These are phyloP conservation scores for Mercenaria mercenaria DNA, from an alignment of 1,140 invertebrate genomes.

Conservation along the genomic window DNA sequence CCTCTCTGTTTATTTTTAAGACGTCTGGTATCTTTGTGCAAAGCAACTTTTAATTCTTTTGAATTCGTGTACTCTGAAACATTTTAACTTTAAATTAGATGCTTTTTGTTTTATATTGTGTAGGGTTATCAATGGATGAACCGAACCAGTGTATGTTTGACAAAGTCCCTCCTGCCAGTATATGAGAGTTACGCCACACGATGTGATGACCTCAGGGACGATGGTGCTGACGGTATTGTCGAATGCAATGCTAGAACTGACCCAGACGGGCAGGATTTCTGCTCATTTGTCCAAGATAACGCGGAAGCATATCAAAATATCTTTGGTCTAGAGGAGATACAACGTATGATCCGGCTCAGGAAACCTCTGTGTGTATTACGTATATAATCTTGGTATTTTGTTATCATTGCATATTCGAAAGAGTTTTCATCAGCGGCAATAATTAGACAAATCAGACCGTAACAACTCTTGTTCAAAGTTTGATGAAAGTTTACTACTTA, in stretches of 20 bases:
- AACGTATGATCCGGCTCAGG: not conserved
- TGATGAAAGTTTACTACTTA: too few relatives aligned
- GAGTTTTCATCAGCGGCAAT: too few relatives aligned
- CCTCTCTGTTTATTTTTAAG: too few relatives aligned
- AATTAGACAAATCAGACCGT: too few relatives aligned
- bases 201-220: not conserved
- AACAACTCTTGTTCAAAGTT: too few relatives aligned
- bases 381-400: not conserved
- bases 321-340: not conserved
- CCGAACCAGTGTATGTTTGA: not conserved
- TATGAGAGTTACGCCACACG: not conserved
- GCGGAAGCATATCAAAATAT: not conserved
- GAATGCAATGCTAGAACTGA: not conserved
- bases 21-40: too few relatives aligned
- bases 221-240: not conserved
- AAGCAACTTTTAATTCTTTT: too few relatives aligned
- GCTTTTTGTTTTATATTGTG: too few relatives aligned
- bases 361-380: not conserved
- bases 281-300: constrained; percentile 10
- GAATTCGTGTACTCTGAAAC: too few relatives aligned
- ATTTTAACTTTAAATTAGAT: too few relatives aligned
- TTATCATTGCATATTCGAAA: not conserved
- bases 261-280: not conserved
- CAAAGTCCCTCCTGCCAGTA: not conserved
- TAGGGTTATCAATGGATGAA: constrained; percentile 18